These are phyloP conservation scores for Norana najaformis DNA, from an alignment of 2,888 invertebrate genomes.

Conservation along the genomic window DNA sequence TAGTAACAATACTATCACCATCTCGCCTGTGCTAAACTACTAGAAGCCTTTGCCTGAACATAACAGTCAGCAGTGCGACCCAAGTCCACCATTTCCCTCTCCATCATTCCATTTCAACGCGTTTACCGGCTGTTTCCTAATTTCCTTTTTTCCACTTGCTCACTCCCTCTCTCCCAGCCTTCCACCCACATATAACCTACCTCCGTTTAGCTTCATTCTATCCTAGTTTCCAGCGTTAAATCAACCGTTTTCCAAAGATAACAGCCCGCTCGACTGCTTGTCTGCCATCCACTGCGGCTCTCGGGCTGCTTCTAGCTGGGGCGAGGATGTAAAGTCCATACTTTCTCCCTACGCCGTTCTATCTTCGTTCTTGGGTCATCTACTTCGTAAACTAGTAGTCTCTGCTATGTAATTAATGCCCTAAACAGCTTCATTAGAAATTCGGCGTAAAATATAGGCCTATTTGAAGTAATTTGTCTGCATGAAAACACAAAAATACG, in stretches of 20 bases:
- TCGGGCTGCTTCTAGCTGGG: neutral
- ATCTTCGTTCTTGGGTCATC: neutral
- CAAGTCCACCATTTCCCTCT: too few species aligned
- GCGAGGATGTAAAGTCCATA: neutral
- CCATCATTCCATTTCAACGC: neutral
- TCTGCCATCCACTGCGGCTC: neutral
- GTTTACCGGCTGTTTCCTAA: neutral
- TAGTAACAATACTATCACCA: too few species aligned
- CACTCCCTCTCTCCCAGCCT: neutral
- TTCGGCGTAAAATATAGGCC: too few species aligned
- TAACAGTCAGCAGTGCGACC: too few species aligned
- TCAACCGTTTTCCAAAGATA: neutral
- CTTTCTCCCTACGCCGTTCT: neutral
- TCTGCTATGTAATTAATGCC: neutral
- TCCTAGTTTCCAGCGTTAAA: too few species aligned
- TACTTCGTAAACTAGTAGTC: neutral
- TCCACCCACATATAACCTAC: slow-evolving; percentile 5
- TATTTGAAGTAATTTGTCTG: too few species aligned
- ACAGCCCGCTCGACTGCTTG: too few species aligned
- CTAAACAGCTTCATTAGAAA: neutral
- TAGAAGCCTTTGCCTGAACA: too few species aligned
- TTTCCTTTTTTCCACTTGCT: neutral
- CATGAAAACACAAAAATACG: too few species aligned
- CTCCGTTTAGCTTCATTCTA: neutral
- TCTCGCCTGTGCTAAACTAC: too few species aligned